Conservation (phyloP, 2,888 invertebrate species). For the Schizaphis graminum region DNA sequence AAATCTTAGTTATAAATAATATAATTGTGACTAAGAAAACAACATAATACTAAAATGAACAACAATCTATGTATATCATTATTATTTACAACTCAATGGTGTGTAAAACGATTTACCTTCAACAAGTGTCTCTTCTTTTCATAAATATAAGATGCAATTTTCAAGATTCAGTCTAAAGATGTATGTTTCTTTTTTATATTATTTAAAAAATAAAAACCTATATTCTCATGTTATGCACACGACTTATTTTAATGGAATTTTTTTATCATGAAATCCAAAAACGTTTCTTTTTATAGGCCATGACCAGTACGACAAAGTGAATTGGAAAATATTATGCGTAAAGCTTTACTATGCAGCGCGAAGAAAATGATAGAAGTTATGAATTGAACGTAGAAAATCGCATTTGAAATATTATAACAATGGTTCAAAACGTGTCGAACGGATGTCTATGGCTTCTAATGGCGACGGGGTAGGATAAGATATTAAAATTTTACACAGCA, state of each 20-base stretch:
- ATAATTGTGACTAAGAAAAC: neutral
- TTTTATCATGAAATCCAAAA: slow-evolving; percentile 41
- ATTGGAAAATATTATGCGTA: slow-evolving; percentile 57
- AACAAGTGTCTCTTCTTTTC: slow-evolving; percentile 43
- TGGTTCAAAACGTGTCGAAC: slow-evolving; percentile 47
- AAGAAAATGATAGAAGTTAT: slow-evolving; percentile 7
- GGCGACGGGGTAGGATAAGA: slow-evolving; percentile 31
- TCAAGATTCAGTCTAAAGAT: neutral
- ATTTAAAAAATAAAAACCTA: slow-evolving; percentile 24
- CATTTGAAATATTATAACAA: slow-evolving; percentile 64
- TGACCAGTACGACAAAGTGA: slow-evolving; percentile 25
- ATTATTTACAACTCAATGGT: neutral
- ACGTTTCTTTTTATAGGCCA: slow-evolving; percentile 45
- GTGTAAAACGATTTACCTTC: neutral
- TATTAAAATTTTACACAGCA: slow-evolving; percentile 57
- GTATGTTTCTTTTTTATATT: neutral
- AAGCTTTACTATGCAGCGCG: neutral
- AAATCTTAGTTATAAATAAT: neutral
- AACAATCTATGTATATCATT: neutral
- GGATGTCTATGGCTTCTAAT: slow-evolving; percentile 48
- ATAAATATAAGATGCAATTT: neutral
- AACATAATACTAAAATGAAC: neutral
- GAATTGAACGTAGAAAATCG: slow-evolving; percentile 55
- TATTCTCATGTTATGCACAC: slow-evolving; percentile 21
- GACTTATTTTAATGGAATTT: slow-evolving; percentile 22